phyloP scores from a whole-genome alignment of 1,140 invertebrate genomes.

The Paraescarpia echinospica region DNA sequence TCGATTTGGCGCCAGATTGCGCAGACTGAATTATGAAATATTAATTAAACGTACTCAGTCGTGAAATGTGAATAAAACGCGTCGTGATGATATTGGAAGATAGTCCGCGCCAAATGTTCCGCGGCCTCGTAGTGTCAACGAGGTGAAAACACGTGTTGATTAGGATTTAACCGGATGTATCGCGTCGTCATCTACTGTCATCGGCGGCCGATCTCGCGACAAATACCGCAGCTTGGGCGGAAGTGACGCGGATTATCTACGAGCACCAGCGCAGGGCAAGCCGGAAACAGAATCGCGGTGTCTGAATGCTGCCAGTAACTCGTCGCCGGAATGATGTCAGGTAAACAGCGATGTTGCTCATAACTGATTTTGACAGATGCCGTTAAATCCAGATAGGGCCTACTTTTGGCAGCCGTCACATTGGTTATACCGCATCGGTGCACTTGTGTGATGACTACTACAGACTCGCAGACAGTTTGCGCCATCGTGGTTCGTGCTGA shows the following conservation, averaged over 20 bases:
- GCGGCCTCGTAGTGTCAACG: background rate
- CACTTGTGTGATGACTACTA: too few species aligned
- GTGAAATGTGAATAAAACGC: background rate
- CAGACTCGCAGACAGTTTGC: background rate
- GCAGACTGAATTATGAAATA: background rate
- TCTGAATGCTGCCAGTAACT: background rate
- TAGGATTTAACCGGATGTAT: background rate
- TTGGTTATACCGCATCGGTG: too few species aligned
- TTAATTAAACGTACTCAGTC: background rate
- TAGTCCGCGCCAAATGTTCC: background rate
- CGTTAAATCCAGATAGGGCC: background rate
- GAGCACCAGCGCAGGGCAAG: background rate
- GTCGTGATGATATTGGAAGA: background rate
- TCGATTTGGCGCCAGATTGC: background rate
- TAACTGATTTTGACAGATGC: background rate
- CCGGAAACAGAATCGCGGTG: background rate
- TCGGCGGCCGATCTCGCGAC: background rate
- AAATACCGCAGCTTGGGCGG: background rate
- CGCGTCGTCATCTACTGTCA: background rate
- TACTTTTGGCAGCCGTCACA: background rate
- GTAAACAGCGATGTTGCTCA: background rate
- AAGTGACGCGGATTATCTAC: background rate
- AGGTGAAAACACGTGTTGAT: background rate
- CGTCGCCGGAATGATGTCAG: background rate
- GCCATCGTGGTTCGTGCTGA: background rate